Conservation (phyloP, 2,888 invertebrate genomes). For the Biston betularia region DNA sequence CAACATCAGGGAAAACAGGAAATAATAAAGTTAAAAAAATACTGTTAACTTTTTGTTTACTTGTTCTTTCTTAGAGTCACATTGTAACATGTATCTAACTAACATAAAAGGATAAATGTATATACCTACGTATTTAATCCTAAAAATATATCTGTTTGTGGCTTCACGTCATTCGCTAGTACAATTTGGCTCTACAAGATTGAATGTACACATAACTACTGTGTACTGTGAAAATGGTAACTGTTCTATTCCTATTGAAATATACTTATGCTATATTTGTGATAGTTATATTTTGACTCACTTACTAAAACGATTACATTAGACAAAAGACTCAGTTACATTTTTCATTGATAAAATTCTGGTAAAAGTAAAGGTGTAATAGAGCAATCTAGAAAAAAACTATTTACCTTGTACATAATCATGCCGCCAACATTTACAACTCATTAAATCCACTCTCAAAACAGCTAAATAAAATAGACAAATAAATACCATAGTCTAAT, state of each 20-base stretch:
- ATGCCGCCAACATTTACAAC: no score
- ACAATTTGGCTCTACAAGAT: slow-evolving; percentile 10
- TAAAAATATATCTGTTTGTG: slow-evolving; percentile 17
- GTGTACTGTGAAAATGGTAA: slow-evolving; percentile 1
- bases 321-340: no score
- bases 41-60: neutral
- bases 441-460: no score
- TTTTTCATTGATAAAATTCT: no score
- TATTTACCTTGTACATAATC: no score
- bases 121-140: neutral
- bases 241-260: neutral
- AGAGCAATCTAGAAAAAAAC: no score
- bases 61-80: neutral
- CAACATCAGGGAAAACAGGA: slow-evolving; percentile 42
- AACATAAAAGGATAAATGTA: neutral
- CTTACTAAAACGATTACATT: no score
- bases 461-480: no score
- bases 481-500: no score
- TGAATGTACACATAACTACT: neutral
- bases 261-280: no score
- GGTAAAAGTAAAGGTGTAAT: no score
- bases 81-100: neutral
- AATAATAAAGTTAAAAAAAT: neutral
- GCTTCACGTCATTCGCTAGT: slow-evolving; percentile 14
- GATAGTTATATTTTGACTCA: no score